Evolutionary conservation across 2,113 vertebrate genomes (phyloP).

Genomic region (Ploceus nigricollis): DNA sequence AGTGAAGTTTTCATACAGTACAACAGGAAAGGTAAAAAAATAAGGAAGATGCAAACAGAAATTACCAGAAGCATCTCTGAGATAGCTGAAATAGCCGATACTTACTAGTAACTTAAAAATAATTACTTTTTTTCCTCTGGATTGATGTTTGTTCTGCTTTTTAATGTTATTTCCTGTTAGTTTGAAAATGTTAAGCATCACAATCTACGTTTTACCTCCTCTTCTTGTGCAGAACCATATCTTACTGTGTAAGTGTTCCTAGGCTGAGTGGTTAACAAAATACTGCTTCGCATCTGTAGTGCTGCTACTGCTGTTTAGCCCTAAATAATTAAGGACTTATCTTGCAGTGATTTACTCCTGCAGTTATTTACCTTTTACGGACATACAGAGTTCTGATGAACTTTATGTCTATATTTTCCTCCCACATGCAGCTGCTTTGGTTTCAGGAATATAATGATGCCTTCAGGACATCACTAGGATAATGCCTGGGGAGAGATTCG

Average conservation of each 20-base stretch:
- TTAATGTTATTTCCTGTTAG: background rate
- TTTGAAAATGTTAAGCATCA: background rate
- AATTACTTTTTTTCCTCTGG: background rate
- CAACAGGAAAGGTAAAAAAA: background rate
- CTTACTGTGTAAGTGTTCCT: background rate
- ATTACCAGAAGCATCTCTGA: background rate
- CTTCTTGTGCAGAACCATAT: background rate
- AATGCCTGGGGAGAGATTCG: conserved; percentile 6
- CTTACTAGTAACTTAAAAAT: background rate
- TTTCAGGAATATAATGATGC: conserved; percentile 39
- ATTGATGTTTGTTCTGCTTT: background rate
- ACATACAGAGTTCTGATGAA: conserved; percentile 15
- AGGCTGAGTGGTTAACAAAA: background rate
- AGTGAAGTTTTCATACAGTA: background rate
- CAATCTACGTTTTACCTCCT: background rate
- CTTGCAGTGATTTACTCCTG: conserved; percentile 1
- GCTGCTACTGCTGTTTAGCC: background rate
- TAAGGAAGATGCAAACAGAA: background rate
- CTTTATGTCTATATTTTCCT: conserved; percentile 21
- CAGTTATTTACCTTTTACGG: conserved; percentile 19
- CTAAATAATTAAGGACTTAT: conserved; percentile 40
- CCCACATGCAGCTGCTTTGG: conserved; percentile 37
- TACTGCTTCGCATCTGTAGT: background rate
- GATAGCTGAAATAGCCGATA: background rate
- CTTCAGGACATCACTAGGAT: conserved; percentile 11